Conservation (phyloP, 2,888 invertebrate genomes). For the Nymphalis polychloros region DNA sequence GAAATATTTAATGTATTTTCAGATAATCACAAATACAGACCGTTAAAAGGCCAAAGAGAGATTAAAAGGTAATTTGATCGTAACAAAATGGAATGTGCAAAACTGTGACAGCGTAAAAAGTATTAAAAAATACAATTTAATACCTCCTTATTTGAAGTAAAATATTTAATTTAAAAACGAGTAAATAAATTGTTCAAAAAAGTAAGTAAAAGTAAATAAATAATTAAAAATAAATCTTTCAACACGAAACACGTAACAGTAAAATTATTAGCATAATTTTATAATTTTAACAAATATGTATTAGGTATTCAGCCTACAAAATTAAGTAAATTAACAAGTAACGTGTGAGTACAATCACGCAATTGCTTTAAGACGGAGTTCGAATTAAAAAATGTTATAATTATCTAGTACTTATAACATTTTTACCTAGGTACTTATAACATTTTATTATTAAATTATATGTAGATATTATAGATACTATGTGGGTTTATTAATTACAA, state of each 20-base stretch:
- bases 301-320: neutral
- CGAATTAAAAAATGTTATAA: too few relatives aligned
- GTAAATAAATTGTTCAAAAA: slow-evolving; percentile 1
- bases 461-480: neutral
- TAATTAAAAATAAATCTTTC: too few relatives aligned
- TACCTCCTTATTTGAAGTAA: too few relatives aligned
- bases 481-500: neutral
- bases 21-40: neutral
- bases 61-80: too few relatives aligned
- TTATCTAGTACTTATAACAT: too few relatives aligned
- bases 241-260: neutral
- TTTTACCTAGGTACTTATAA: too few relatives aligned
- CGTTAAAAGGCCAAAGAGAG: too few relatives aligned
- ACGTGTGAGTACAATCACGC: neutral
- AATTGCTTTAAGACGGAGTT: neutral
- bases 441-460: too few relatives aligned
- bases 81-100: too few relatives aligned
- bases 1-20: slow-evolving; percentile 1
- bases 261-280: neutral
- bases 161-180: neutral
- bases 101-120: too few relatives aligned
- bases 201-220: too few relatives aligned
- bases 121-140: too few relatives aligned
- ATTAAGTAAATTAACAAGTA: neutral
- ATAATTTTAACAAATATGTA: neutral